These are phyloP conservation scores for Brevimyrus niger DNA, from an alignment of 2,113 vertebrate species.

Conservation along the genomic window DNA sequence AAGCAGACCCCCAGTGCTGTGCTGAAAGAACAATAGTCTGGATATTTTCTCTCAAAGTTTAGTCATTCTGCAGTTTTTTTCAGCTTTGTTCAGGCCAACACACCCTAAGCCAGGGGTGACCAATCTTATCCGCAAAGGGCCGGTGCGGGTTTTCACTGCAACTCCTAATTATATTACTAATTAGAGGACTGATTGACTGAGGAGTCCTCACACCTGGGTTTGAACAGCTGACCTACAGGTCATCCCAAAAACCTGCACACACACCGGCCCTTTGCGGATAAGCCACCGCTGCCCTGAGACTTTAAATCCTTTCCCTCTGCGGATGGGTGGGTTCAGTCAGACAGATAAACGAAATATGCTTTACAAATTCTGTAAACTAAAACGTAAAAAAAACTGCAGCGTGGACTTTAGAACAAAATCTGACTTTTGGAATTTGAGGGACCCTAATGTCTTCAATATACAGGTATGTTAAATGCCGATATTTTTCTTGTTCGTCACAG, in stretches of 20 bases:
- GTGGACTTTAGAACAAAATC: neutral
- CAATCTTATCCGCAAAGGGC: too few relatives aligned
- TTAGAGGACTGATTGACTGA: too few relatives aligned
- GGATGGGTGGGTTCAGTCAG: neutral
- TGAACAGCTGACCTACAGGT: too few relatives aligned
- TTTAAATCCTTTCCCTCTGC: neutral
- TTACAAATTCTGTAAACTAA: neutral
- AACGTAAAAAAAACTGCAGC: neutral
- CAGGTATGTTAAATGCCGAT: neutral
- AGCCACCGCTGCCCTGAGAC: too few relatives aligned
- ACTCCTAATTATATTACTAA: too few relatives aligned
- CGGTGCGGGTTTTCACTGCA: too few relatives aligned
- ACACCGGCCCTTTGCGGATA: too few relatives aligned
- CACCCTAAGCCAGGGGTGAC: too few relatives aligned
- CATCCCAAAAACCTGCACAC: too few relatives aligned
- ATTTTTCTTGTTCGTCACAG: neutral
- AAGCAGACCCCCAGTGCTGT: neutral
- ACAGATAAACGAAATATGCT: neutral
- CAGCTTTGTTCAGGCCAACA: neutral
- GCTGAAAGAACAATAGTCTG: conserved; percentile 4
- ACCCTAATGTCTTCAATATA: neutral
- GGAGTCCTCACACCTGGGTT: too few relatives aligned
- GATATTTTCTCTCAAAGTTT: neutral
- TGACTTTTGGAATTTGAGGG: neutral
- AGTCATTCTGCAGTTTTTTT: neutral